Percentiles rank a stretch among this genome's conserved stretches.
These are phyloP conservation scores for Lophochroa leadbeateri DNA, from an alignment of 2,113 vertebrate genomes.

Conservation along the genomic window DNA sequence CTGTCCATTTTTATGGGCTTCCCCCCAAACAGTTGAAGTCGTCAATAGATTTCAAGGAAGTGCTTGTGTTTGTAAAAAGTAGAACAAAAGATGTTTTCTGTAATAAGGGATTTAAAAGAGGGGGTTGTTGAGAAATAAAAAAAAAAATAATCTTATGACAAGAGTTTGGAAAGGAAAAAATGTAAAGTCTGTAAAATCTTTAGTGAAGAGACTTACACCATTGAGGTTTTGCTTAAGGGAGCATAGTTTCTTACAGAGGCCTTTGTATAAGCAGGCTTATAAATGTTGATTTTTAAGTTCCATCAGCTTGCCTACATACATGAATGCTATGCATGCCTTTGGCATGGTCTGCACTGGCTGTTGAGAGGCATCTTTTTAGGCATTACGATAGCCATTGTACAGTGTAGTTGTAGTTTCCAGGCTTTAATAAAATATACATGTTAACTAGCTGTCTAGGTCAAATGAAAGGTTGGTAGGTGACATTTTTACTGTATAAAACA, in stretches of 20 bases:
- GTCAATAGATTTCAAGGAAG: background rate
- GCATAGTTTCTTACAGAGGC: background rate
- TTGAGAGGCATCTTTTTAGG: background rate
- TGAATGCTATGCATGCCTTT: background rate
- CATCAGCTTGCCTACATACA: background rate
- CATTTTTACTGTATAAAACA: background rate
- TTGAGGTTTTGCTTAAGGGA: background rate
- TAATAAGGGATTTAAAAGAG: background rate
- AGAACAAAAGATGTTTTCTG: background rate
- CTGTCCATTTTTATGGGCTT: background rate
- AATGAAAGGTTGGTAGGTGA: background rate
- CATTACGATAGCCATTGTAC: background rate
- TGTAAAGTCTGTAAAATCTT: background rate
- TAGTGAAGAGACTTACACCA: background rate
- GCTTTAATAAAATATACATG: background rate
- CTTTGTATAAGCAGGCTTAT: background rate
- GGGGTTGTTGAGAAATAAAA: background rate
- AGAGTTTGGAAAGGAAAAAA: background rate
- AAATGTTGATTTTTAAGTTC: background rate
- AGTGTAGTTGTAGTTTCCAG: background rate
- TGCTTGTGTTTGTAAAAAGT: background rate
- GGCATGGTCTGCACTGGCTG: background rate
- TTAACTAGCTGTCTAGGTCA: background rate
- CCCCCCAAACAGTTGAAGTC: accelerated
- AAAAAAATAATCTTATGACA: background rate